Conservation (phyloP, 2,888 invertebrate genomes). For the Drosophila borborema region DNA sequence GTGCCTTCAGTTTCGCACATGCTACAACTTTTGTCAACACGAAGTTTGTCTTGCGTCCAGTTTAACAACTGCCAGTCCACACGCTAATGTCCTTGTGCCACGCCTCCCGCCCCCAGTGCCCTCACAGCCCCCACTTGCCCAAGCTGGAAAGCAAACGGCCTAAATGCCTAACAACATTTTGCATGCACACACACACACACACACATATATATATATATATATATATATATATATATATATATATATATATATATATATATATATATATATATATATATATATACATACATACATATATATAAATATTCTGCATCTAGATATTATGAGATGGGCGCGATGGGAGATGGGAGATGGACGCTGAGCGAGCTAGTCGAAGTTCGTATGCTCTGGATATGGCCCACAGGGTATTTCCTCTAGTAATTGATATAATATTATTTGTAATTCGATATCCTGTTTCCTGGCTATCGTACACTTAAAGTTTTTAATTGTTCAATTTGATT, state of each 20-base stretch:
- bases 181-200: not conserved
- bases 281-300: not conserved
- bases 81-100: not conserved
- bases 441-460: constrained; percentile 1
- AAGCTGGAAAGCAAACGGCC: constrained; percentile 10
- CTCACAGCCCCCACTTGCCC: no score
- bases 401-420: not conserved
- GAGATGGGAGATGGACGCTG: not conserved
- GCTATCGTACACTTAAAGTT: not conserved
- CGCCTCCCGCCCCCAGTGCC: no score
- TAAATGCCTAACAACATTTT: constrained; percentile 34
- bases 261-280: not conserved
- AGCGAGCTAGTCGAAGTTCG: not conserved
- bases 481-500: constrained; percentile 9
- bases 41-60: constrained; percentile 50
- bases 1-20: constrained; percentile 39
- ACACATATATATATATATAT: not conserved
- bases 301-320: not conserved
- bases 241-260: not conserved
- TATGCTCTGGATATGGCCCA: not conserved
- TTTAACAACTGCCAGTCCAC: not conserved
- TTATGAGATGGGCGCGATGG: not conserved
- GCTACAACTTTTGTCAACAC: constrained; percentile 58
- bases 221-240: not conserved
- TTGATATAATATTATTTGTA: constrained; percentile 2